Conservation (phyloP, 2,888 invertebrate genomes). For the Uloborus plumipes region DNA sequence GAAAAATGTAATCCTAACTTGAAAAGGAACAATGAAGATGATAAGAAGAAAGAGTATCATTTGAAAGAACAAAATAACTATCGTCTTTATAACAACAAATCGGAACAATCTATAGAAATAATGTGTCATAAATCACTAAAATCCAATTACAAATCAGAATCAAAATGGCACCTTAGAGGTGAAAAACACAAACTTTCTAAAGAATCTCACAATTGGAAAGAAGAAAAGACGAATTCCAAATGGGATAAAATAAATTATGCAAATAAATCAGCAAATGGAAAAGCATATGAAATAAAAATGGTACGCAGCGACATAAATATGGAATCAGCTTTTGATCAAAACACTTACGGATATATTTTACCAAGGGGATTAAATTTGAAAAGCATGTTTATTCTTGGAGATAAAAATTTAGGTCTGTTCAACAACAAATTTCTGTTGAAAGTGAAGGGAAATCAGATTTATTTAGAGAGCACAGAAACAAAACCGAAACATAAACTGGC, state of each 20-base stretch:
- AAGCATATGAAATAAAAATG: slow-evolving; percentile 1
- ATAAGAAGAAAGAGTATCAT: too few relatives aligned
- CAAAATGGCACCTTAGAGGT: too few relatives aligned
- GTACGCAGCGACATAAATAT: slow-evolving; percentile 2
- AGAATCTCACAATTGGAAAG: slow-evolving; percentile 14
- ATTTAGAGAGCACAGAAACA: background rate
- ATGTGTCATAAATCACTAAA: too few relatives aligned
- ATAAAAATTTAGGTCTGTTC: slow-evolving; percentile 22
- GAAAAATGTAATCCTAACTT: too few relatives aligned
- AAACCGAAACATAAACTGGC: background rate
- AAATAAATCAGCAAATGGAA: background rate
- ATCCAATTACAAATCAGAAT: too few relatives aligned
- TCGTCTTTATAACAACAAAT: too few relatives aligned
- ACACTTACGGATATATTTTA: background rate
- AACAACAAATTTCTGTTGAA: slow-evolving; percentile 20
- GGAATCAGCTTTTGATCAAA: too few relatives aligned
- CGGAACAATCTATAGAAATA: too few relatives aligned
- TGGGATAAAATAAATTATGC: slow-evolving; percentile 21
- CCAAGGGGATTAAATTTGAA: slow-evolving; percentile 23
- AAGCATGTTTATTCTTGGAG: slow-evolving; percentile 32
- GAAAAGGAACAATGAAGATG: too few relatives aligned
- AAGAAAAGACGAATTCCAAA: slow-evolving; percentile 14
- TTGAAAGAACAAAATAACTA: too few relatives aligned
- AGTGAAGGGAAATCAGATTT: slow-evolving; percentile 34
- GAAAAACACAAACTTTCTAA: too few relatives aligned